phyloP scores from a whole-genome alignment of 2,113 vertebrate species.

The cat (Felis catus) region DNA sequence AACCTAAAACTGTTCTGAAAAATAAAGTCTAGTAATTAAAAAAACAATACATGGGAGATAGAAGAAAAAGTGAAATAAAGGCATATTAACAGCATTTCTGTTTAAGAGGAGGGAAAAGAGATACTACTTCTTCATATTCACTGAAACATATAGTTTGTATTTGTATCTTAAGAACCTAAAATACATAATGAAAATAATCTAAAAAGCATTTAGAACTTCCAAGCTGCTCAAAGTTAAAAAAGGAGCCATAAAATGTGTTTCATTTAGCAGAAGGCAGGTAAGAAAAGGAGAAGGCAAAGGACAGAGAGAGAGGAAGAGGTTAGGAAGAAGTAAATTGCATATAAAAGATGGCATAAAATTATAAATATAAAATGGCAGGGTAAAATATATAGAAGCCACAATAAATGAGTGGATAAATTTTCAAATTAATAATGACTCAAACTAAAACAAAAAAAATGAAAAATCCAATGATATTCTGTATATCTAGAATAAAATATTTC shows the following conservation, averaged over 20 bases:
- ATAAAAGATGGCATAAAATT: neutral
- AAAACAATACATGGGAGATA: neutral
- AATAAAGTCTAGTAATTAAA: neutral
- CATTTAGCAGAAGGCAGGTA: neutral
- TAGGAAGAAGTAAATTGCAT: neutral
- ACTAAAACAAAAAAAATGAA: neutral
- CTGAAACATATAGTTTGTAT: neutral
- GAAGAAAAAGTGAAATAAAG: neutral
- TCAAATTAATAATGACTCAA: neutral
- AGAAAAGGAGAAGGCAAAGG: neutral
- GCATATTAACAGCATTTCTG: neutral
- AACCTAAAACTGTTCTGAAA: neutral
- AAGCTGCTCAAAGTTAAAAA: neutral
- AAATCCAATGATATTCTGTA: neutral
- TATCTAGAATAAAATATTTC: neutral
- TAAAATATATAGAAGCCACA: neutral
- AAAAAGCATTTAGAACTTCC: neutral
- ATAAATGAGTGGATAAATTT: neutral
- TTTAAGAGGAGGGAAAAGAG: neutral
- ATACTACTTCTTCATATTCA: neutral
- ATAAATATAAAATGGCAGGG: neutral
- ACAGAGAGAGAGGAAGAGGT: neutral
- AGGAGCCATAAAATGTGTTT: neutral
- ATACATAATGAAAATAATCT: neutral
- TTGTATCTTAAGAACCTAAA: neutral